Percentiles rank a stretch among this genome's conserved stretches.
These are phyloP conservation scores for Lordiphosa stackelbergi DNA, from an alignment of 1,140 invertebrate species.

Conservation along the genomic window DNA sequence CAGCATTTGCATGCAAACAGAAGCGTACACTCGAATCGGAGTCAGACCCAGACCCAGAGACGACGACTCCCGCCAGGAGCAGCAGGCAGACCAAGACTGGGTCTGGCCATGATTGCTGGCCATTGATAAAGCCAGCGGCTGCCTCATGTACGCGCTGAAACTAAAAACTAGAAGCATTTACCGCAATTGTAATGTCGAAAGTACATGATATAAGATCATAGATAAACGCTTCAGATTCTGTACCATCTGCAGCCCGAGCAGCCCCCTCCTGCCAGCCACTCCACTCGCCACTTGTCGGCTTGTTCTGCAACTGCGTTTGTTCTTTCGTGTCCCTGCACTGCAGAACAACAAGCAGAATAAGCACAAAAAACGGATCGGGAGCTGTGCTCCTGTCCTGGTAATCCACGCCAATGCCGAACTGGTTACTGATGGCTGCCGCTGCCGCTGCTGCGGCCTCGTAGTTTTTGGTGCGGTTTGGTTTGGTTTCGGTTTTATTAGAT, in stretches of 20 bases:
- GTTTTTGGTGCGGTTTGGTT: constrained; percentile 48
- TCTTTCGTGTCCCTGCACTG: constrained; percentile 49
- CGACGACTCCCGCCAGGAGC: constrained; percentile 50
- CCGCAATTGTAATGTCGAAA: constrained; percentile 77
- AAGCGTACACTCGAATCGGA: constrained; percentile 16
- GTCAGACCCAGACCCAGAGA: constrained; percentile 59
- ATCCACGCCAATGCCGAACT: constrained; percentile 48
- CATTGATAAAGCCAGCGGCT: constrained; percentile 66
- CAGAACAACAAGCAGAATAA: constrained; percentile 12
- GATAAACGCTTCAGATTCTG: constrained; percentile 76
- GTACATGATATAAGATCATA: constrained; percentile 77
- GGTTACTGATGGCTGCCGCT: constrained; percentile 20
- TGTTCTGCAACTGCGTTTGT: constrained; percentile 64
- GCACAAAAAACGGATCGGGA: constrained; percentile 31
- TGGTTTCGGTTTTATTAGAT: constrained; percentile 76
- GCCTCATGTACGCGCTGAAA: constrained; percentile 75
- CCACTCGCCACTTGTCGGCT: constrained; percentile 54
- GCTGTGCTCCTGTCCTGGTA: constrained; percentile 50
- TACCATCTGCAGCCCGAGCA: constrained; percentile 47
- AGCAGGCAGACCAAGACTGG: constrained; percentile 9
- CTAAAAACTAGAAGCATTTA: constrained; percentile 77
- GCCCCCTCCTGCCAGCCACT: constrained; percentile 4
- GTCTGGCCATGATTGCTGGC: constrained; percentile 63
- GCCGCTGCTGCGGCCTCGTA: constrained; percentile 9
- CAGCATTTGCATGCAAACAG: constrained; percentile 56